phyloP scores from a whole-genome alignment of 2,113 vertebrate species.

The Drymodes brunneopygia region DNA sequence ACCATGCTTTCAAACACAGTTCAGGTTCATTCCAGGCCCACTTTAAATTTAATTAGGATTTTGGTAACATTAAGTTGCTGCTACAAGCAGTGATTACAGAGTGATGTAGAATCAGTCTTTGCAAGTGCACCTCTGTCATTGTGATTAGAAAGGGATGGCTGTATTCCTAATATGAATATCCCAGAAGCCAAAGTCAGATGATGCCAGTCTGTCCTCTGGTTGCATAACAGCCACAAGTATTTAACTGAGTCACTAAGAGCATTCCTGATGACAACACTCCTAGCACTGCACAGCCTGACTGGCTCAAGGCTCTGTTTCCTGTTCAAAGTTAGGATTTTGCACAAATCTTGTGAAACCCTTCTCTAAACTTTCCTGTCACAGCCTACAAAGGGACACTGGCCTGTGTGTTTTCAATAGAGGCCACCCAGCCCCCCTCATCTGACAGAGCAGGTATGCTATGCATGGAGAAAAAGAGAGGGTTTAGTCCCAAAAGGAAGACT shows the following conservation, averaged over 20 bases:
- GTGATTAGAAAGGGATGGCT: neutral
- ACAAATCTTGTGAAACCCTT: neutral
- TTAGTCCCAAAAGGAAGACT: neutral
- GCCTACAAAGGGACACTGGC: neutral
- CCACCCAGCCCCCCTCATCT: neutral
- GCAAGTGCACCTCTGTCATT: neutral
- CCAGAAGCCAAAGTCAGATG: neutral
- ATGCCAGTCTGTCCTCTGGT: neutral
- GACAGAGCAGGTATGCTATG: neutral
- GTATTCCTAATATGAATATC: neutral
- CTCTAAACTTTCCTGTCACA: neutral
- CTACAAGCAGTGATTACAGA: neutral
- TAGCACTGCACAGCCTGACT: neutral
- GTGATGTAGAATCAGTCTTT: neutral
- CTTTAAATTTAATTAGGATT: neutral
- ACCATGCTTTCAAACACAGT: neutral
- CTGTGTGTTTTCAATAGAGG: neutral
- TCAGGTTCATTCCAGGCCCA: neutral
- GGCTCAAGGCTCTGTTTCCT: neutral
- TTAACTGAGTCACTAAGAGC: neutral
- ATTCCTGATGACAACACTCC: neutral
- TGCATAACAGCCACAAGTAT: neutral
- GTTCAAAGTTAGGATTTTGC: neutral
- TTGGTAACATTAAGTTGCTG: neutral
- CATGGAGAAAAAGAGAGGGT: neutral